A percentile compares a stretch with the other conserved stretches of the same genome.
phyloP scores from a whole-genome alignment of 2,113 vertebrate species.

The Neopipo cinnamomea region DNA sequence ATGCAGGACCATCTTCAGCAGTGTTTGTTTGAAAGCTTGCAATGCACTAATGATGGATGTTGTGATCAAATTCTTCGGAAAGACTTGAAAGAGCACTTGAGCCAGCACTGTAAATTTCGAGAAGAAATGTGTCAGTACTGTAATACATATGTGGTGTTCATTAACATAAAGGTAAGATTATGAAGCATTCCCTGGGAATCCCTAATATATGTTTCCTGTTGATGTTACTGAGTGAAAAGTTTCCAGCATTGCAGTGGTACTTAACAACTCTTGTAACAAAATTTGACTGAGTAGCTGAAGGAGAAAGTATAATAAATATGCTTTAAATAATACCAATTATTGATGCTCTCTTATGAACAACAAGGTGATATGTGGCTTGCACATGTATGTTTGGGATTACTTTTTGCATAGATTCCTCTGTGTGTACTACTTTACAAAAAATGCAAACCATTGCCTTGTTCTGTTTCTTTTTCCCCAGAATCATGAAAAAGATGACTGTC shows the following conservation, averaged over 20 bases:
- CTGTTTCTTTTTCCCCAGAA: conserved; percentile 67
- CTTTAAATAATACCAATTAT: background rate
- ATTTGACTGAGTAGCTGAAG: background rate
- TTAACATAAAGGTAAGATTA: conserved; percentile 75
- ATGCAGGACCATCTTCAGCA: conserved; percentile 83
- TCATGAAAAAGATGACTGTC: conserved; percentile 78
- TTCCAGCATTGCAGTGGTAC: background rate
- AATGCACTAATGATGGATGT: conserved; percentile 77
- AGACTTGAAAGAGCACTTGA: conserved; percentile 77
- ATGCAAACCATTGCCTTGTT: background rate
- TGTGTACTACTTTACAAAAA: background rate
- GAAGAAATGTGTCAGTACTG: conserved; percentile 81
- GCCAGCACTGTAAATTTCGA: conserved; percentile 70
- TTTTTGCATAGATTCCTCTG: background rate
- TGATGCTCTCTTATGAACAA: background rate
- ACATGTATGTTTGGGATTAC: background rate
- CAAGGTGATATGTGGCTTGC: background rate
- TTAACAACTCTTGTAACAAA: background rate
- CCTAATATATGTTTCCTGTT: background rate
- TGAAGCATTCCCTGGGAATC: background rate
- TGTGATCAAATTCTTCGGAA: conserved; percentile 73
- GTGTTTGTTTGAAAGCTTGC: conserved; percentile 75
- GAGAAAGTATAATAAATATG: background rate
- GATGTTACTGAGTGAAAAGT: background rate
- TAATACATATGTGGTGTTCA: conserved; percentile 59